Evolutionary conservation across 2,113 vertebrate genomes (phyloP), one percentile per base, ranked within the genome.

Genomic region (Sarotherodon lohbergeri): DNA sequence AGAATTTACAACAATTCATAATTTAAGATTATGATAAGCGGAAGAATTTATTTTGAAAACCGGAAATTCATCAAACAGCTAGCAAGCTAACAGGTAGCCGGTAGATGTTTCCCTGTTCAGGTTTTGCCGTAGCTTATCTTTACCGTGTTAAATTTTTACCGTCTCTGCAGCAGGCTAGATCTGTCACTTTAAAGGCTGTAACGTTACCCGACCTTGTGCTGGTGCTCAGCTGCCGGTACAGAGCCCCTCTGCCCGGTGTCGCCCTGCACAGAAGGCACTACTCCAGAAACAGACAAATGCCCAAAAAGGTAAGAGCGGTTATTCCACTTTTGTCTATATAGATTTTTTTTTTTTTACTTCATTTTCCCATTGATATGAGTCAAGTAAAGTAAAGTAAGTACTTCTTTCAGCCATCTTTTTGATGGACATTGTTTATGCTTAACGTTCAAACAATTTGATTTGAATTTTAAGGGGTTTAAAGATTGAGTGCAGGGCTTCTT

Each of bases 231-330:
- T 5, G 24, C 22, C 52, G 10, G 68, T 12, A 6, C 68, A 2
- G 11, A 10, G 73, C 83, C 9, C 22, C 24, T 54, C 41, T 6
- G 7, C 13, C 79, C 80, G 66, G 85, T 19, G 55, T 4, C 61
- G 5, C 17, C 68, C 43, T 41, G 41, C 34, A 27, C 14, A 4
- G 6, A 1, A 76, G 61, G 2, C 32, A 43, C 63, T 61, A 19
- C 56, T 90, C 54, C 79, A 36, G n/a, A 32, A 87, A 32, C 34
- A 39, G 19, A 50, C 43, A 12, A 3, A 96, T 96, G 96, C 95
- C 96, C 5, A 87, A 91, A 85, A 97, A 95, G 81, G 54, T 91
- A 14, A 96, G 95, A 89, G 27, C 59, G 90, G 95, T 95, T 82
- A 84, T 56, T 50, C 17, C 36, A 27, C 14, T 43, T 56, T 78